These are phyloP conservation scores for Pedetes capensis DNA, from an alignment of 2,113 vertebrate genomes.

Conservation along the genomic window DNA sequence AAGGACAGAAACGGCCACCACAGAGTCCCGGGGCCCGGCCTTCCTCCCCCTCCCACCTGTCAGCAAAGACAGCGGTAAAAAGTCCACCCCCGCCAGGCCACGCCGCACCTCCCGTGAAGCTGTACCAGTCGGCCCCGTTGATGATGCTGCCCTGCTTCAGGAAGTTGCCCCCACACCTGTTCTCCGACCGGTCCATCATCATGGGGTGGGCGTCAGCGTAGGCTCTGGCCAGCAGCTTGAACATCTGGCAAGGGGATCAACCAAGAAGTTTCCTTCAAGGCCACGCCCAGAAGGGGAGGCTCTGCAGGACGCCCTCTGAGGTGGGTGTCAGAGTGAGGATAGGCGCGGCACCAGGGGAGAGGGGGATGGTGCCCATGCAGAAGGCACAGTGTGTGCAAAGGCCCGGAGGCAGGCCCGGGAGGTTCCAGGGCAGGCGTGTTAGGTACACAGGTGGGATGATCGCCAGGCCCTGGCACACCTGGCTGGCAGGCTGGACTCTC, in stretches of 20 bases:
- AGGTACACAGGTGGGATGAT: fast-evolving
- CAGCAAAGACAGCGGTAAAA: fast-evolving
- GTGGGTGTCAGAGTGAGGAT: too few relatives aligned
- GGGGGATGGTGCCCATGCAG: fast-evolving
- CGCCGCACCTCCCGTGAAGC: slow-evolving; percentile 94
- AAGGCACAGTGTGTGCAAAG: fast-evolving
- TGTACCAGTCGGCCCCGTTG: slow-evolving; percentile 98
- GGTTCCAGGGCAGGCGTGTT: fast-evolving
- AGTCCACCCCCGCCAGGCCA: neutral
- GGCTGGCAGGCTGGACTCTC: neutral
- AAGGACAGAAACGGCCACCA: fast-evolving
- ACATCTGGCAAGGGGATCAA: slow-evolving; percentile 83
- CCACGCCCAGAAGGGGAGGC: neutral
- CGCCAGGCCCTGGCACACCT: fast-evolving
- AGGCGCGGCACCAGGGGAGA: too few relatives aligned
- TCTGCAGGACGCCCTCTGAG: neutral
- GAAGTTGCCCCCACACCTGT: slow-evolving; percentile 94
- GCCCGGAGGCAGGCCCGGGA: fast-evolving
- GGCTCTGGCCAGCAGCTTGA: slow-evolving; percentile 92
- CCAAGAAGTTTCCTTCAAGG: fast-evolving
- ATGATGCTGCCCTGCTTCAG: slow-evolving; percentile 90
- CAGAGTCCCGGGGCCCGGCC: neutral
- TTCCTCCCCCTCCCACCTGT: fast-evolving
- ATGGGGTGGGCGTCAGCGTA: slow-evolving; percentile 92
- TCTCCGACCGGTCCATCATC: slow-evolving; percentile 92